Conservation (phyloP, 2,113 vertebrate species). For the Pseudorasbora parva region DNA sequence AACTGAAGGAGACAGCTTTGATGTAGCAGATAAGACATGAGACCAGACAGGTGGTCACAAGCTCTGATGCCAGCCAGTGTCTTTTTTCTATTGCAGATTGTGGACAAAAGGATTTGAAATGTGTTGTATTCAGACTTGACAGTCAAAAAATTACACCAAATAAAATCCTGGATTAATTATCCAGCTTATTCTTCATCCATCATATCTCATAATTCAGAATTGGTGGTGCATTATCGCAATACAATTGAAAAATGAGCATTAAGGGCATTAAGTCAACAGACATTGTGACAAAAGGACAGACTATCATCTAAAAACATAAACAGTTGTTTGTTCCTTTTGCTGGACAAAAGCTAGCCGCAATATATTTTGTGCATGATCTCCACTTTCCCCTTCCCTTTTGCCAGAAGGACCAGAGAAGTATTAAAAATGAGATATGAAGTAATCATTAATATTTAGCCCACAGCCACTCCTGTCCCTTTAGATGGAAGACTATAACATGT, state of each 20-base stretch:
- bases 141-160: neutral
- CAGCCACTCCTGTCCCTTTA: neutral
- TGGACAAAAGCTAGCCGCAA: neutral
- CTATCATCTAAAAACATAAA: neutral
- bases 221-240: neutral
- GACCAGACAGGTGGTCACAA: slow-evolving; percentile 5
- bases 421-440: slow-evolving; percentile 1
- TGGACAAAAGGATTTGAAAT: slow-evolving; percentile 15
- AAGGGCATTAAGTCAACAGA: neutral
- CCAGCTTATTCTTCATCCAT: neutral
- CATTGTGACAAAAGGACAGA: neutral
- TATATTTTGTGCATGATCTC: neutral
- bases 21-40: slow-evolving; percentile 25
- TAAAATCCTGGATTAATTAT: neutral
- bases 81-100: neutral
- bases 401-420: neutral
- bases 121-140: slow-evolving; percentile 21
- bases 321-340: neutral
- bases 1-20: neutral
- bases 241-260: neutral
- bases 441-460: slow-evolving; percentile 19
- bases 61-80: neutral
- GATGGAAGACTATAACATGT: neutral
- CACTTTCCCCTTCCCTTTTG: neutral
- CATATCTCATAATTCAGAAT: neutral